Evolutionary conservation across 2,113 vertebrate species (phyloP).

Genomic region (Mormyrus lacerda): DNA sequence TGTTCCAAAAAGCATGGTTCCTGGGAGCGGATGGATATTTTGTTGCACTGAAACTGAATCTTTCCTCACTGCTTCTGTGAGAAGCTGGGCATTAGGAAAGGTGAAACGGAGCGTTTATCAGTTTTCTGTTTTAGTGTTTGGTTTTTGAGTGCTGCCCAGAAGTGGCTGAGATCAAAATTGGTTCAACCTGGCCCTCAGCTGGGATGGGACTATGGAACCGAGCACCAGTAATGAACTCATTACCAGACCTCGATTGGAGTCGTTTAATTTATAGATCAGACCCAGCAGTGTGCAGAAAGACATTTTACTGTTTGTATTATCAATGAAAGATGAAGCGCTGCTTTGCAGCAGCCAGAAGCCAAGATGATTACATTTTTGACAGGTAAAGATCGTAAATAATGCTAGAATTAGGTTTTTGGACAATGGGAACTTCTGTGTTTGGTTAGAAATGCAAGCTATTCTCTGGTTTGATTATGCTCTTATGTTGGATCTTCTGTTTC

Average conservation of each 20-base stretch:
- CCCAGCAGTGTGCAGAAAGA: background rate
- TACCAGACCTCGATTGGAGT: conserved; percentile 3
- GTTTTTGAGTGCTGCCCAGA: background rate
- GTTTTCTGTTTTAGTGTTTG: background rate
- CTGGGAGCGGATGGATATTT: background rate
- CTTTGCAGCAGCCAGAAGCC: conserved; percentile 7
- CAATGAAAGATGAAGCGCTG: conserved; percentile 21
- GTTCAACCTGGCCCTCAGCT: conserved; percentile 17
- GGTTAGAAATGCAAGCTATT: background rate
- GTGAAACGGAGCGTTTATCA: background rate
- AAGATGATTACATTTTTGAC: conserved; percentile 23
- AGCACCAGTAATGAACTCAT: conserved; percentile 11
- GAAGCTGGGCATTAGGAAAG: background rate
- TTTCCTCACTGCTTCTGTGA: background rate
- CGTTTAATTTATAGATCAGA: conserved; percentile 18
- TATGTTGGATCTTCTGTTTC: background rate
- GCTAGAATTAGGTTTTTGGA: background rate
- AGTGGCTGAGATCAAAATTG: conserved; percentile 20
- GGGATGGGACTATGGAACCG: background rate
- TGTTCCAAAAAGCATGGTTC: background rate
- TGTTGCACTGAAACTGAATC: background rate
- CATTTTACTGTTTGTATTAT: conserved; percentile 21
- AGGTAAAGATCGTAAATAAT: conserved; percentile 13
- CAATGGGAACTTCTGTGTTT: background rate
- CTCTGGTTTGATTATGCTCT: background rate